These are phyloP conservation scores for Aplochiton taeniatus DNA, from an alignment of 2,797 vertebrate genomes.

Conservation along the genomic window DNA sequence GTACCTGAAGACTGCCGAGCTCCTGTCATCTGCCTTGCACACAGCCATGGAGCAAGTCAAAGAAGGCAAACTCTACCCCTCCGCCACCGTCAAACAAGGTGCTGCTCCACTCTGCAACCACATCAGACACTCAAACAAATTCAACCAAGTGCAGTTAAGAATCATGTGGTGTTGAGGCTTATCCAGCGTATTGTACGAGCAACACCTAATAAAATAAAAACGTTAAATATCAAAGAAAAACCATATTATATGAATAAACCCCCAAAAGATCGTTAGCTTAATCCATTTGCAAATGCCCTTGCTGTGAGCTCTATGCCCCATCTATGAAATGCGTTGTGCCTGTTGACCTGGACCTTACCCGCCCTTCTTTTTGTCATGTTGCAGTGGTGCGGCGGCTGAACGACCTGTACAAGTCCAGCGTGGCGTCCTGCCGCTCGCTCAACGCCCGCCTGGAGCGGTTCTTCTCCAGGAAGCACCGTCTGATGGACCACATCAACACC, in stretches of 20 bases:
- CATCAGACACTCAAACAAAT: too few species aligned
- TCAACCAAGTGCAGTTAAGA: not conserved
- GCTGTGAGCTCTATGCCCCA: too few species aligned
- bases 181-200: too few species aligned
- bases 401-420: conserved; percentile 91
- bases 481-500: conserved; percentile 94
- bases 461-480: conserved; percentile 91
- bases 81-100: conserved; percentile 95
- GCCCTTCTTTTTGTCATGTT: conserved; percentile 9
- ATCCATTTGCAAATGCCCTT: too few species aligned
- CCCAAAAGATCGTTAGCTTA: too few species aligned
- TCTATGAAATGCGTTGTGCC: not conserved
- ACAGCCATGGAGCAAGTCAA: conserved; percentile 89
- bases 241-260: too few species aligned
- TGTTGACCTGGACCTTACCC: not conserved
- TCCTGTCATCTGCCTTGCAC: conserved; percentile 87
- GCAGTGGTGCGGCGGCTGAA: conserved; percentile 91
- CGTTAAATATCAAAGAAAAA: too few species aligned
- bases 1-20: conserved; percentile 91
- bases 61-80: conserved; percentile 90
- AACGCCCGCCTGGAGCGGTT: conserved; percentile 87
- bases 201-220: too few species aligned
- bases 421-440: conserved; percentile 88
- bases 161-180: too few species aligned
- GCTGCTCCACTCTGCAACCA: not conserved